phyloP scores from a whole-genome alignment of 2,113 vertebrate species.

The Columba livia region DNA sequence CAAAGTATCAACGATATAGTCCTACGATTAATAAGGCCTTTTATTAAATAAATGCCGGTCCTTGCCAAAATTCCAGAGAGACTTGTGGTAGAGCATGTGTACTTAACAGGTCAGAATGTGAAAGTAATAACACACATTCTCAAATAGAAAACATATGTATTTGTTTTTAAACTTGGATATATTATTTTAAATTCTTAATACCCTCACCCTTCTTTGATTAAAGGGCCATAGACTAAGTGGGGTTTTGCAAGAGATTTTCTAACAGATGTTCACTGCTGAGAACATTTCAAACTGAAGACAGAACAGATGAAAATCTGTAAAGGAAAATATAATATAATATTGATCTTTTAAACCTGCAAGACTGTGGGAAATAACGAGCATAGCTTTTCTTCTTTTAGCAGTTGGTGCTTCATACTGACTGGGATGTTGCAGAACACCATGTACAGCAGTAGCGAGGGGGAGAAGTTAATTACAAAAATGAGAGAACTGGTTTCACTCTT shows the following conservation, averaged over 20 bases:
- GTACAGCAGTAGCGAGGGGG: neutral
- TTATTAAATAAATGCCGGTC: slow-evolving; percentile 52
- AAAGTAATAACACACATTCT: slow-evolving; percentile 73
- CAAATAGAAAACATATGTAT: slow-evolving; percentile 71
- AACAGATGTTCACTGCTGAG: slow-evolving; percentile 63
- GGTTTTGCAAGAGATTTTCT: slow-evolving; percentile 67
- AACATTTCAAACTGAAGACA: slow-evolving; percentile 51
- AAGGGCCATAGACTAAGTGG: slow-evolving; percentile 66
- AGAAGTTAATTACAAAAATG: neutral
- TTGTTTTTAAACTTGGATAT: slow-evolving; percentile 64
- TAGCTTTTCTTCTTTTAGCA: neutral
- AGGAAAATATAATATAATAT: slow-evolving; percentile 39
- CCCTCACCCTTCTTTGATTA: slow-evolving; percentile 71
- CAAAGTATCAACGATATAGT: slow-evolving; percentile 31
- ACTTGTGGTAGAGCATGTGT: slow-evolving; percentile 70
- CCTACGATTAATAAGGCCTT: slow-evolving; percentile 61
- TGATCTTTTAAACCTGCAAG: slow-evolving; percentile 10
- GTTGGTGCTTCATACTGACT: neutral
- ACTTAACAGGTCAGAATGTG: slow-evolving; percentile 73
- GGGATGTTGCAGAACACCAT: neutral
- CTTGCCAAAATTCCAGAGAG: slow-evolving; percentile 70
- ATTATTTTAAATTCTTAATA: slow-evolving; percentile 70
- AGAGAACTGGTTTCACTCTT: neutral
- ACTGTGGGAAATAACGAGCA: neutral
- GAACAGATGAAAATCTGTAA: slow-evolving; percentile 33